Conservation (phyloP, 2,797 vertebrate species). For the Dendrocincla fuliginosa region DNA sequence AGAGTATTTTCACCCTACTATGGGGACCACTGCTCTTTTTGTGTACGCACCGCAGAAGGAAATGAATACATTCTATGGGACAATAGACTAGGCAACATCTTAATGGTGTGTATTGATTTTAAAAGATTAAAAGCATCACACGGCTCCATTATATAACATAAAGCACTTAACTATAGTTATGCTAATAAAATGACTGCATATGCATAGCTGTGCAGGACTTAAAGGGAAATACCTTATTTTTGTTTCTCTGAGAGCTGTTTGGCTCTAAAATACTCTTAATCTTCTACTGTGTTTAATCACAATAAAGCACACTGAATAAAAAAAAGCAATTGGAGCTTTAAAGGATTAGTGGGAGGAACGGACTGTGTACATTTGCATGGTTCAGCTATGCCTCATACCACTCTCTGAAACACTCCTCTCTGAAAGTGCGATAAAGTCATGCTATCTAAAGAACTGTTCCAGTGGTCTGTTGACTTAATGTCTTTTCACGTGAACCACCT, state of each 20-base stretch:
- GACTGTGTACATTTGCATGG: neutral
- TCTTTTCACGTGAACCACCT: neutral
- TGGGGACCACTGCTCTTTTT: neutral
- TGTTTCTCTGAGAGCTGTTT: neutral
- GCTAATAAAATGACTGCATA: neutral
- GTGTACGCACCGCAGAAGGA: neutral
- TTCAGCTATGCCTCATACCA: neutral
- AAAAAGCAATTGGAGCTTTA: slow-evolving; percentile 5
- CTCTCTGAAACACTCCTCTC: neutral
- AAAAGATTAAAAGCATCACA: slow-evolving; percentile 36
- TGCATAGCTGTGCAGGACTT: neutral
- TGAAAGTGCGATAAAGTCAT: neutral
- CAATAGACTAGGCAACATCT: slow-evolving; percentile 2
- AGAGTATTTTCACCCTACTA: neutral
- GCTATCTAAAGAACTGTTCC: neutral
- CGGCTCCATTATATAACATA: slow-evolving; percentile 21
- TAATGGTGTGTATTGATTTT: slow-evolving; percentile 19
- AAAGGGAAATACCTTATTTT: neutral
- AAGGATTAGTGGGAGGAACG: neutral
- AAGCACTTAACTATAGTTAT: neutral
- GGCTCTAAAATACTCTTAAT: neutral
- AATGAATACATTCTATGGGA: neutral
- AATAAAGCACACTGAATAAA: neutral
- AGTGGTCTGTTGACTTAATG: neutral
- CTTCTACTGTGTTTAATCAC: neutral